Conservation (phyloP, 2,113 vertebrate genomes). For the Corythornis madagascariensis region DNA sequence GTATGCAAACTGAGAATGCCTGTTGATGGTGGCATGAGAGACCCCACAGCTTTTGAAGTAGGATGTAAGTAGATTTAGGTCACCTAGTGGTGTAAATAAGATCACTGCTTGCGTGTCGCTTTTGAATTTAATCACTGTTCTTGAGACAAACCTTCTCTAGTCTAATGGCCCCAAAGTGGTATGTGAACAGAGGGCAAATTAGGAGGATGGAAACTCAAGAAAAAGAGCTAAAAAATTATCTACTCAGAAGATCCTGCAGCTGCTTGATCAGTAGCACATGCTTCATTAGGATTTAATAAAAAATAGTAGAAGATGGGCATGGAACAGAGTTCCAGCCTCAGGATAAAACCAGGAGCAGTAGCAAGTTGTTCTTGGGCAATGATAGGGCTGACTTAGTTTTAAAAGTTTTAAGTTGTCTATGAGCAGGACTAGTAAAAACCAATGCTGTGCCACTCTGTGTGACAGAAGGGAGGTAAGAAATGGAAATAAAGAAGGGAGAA, state of each 20-base stretch:
- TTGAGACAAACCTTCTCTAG: not conserved
- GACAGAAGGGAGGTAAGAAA: not conserved
- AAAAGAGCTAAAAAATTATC: not conserved
- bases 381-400: not conserved
- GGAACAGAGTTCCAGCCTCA: not conserved
- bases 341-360: not conserved
- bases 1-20: not conserved
- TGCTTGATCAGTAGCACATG: not conserved
- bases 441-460: not conserved
- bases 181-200: not conserved
- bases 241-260: not conserved
- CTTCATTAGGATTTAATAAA: not conserved
- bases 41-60: not conserved
- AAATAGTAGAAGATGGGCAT: not conserved
- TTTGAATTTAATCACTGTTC: not conserved
- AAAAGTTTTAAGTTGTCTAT: not conserved
- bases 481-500: slow-evolving; percentile 18
- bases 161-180: not conserved
- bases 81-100: not conserved
- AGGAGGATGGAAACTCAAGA: not conserved
- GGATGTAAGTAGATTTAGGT: not conserved
- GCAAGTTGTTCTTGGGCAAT: not conserved
- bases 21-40: not conserved
- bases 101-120: not conserved
- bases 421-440: not conserved